Base-by-base conservation (phyloP, 2,797 vertebrate genomes). In the Danio aesculapii region DNA sequence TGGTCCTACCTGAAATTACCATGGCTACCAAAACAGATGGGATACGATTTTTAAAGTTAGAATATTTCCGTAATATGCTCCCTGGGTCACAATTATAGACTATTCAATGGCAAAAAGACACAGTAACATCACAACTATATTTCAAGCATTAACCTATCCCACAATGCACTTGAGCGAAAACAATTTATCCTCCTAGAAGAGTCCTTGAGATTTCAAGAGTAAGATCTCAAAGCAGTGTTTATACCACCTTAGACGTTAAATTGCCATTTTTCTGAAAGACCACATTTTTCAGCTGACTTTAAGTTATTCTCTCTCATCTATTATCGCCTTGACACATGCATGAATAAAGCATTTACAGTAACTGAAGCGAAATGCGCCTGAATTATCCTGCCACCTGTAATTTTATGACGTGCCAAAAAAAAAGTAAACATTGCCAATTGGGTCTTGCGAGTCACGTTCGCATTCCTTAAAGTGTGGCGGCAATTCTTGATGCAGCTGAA, bases 401-500 rank as follows among this genome's bases (percentile, higher is more conserved):
- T 68, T 67, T 47, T 44, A 50, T 69, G 44, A 19, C 19, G 30
- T 58, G 16, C 57, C 50, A 46, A 13, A 50, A 50, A 67, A 68
- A 10, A 10, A 19, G 5, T 41, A 53, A 14, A 30, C 19, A 46
- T 44, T 43, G 41, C n/a, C 43, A 21, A 53, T 62, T 58, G 10
- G 19, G 53, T 49, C 70, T 82, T 46, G 30, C 78, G 84, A 81
- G 58, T 39, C n/a, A 46, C 57, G 12, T 81, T 57, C 13, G 5
- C 53, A 46, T 44, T 72, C 6, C 53, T 59, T 12, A 17, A 5
- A 44, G 53, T 72, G n/a, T 30, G 14, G 55, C 14, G 6, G 50
- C n/a, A 50, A 58, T 30, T n/a, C n/a, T n/a, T n/a, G n/a, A 47
- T 55, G 63, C 77, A 57, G 67, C 70, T 79, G 59, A 44, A 62